A percentile compares a stretch with the other conserved stretches of the same genome.
These are phyloP conservation scores for Luperina testacea DNA, from an alignment of 2,888 invertebrate genomes.

Conservation along the genomic window DNA sequence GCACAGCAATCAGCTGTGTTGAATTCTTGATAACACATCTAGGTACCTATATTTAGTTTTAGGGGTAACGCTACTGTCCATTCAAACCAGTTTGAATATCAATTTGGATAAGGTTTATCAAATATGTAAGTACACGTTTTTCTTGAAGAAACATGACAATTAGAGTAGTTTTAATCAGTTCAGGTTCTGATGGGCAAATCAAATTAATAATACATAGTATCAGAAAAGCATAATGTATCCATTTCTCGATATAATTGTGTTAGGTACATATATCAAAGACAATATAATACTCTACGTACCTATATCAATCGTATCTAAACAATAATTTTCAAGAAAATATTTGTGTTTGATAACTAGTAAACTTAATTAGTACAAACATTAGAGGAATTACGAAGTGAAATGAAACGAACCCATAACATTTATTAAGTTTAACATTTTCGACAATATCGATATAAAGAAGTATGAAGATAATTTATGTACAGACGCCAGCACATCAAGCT, in stretches of 20 bases:
- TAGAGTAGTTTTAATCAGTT: neutral
- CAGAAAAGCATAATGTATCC: neutral
- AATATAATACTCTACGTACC: too few relatives aligned
- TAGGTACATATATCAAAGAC: too few relatives aligned
- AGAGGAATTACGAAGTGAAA: neutral
- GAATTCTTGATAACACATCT: neutral
- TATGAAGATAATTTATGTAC: too few relatives aligned
- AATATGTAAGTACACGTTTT: neutral
- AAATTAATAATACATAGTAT: neutral
- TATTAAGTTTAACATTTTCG: too few relatives aligned
- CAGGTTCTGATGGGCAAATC: neutral
- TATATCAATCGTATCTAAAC: neutral
- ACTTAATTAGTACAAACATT: neutral
- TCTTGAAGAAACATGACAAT: neutral
- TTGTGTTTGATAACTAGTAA: neutral
- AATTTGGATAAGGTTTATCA: neutral
- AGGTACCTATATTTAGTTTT: neutral
- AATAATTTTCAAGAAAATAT: neutral
- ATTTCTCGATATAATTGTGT: too few relatives aligned
- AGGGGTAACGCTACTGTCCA: neutral
- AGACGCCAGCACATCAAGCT: too few relatives aligned
- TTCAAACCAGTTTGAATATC: neutral
- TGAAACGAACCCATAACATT: neutral
- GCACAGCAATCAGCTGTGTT: conserved; percentile 9
- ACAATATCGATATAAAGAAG: neutral